Evolutionary conservation across 2,888 invertebrate genomes (phyloP).

Genomic region (Balanococcus diminutus): DNA sequence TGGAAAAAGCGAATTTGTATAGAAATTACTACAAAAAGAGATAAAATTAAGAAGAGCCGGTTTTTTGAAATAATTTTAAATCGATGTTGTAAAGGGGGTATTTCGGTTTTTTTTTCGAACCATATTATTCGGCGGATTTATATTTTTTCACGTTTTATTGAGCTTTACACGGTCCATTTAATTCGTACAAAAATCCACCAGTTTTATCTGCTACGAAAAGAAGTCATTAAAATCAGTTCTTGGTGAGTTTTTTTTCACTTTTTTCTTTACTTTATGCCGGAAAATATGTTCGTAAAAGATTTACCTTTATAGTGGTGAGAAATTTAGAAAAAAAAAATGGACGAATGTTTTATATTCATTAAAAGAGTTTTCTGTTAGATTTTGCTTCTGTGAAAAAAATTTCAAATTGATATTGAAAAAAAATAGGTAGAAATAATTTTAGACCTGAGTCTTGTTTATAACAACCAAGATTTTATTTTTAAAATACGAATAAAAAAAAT

Average conservation of each 20-base stretch:
- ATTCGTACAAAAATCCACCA: background rate
- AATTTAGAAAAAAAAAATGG: too few species aligned
- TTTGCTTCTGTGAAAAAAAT: too few species aligned
- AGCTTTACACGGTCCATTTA: background rate
- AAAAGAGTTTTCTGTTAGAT: too few species aligned
- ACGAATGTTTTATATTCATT: too few species aligned
- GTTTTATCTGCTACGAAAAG: background rate
- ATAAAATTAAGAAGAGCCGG: background rate
- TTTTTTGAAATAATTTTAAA: background rate
- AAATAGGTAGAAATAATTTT: too few species aligned
- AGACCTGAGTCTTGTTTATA: too few species aligned
- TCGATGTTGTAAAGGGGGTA: background rate
- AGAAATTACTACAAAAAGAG: background rate
- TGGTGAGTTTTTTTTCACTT: background rate
- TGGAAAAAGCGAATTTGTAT: background rate
- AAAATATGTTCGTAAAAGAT: background rate
- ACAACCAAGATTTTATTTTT: too few species aligned
- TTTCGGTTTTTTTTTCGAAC: background rate
- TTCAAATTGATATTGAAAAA: too few species aligned
- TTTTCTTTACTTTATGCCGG: background rate
- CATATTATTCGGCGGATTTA: background rate
- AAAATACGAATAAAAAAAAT: too few species aligned
- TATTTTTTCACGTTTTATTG: background rate
- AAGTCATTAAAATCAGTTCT: background rate
- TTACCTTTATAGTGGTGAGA: too few species aligned